Evolutionary conservation across 1,140 invertebrate species (phyloP).

Genomic region (Solenopsis invicta): DNA sequence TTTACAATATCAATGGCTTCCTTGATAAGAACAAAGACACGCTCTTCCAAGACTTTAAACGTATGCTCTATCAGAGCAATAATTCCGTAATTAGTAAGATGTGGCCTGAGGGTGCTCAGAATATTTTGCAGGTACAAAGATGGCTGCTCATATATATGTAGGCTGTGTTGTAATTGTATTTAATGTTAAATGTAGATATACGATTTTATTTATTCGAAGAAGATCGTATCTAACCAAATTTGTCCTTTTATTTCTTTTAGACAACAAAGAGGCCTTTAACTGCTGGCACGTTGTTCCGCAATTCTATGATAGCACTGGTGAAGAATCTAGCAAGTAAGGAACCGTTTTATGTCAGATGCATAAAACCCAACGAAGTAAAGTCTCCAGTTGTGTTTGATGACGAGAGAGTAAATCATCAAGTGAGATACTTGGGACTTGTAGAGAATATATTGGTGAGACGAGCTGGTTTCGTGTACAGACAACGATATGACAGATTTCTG

Average conservation of each 20-base stretch:
- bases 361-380: slow-evolving; percentile 98
- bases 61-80: slow-evolving; percentile 94
- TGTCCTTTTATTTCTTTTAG: slow-evolving; percentile 85
- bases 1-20: slow-evolving; percentile 96
- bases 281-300: slow-evolving; percentile 97
- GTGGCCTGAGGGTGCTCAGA: slow-evolving; percentile 98
- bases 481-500: slow-evolving; percentile 95
- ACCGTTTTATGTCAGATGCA: slow-evolving; percentile 98
- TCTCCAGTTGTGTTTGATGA: slow-evolving; percentile 93
- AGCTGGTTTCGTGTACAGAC: slow-evolving; percentile 97
- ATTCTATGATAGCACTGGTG: slow-evolving; percentile 96
- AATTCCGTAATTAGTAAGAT: slow-evolving; percentile 93
- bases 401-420: slow-evolving; percentile 95
- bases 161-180: background rate
- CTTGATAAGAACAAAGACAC: slow-evolving; percentile 98
- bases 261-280: slow-evolving; percentile 97
- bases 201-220: background rate
- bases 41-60: slow-evolving; percentile 98
- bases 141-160: background rate
- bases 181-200: background rate
- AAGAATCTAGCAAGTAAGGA: slow-evolving; percentile 96
- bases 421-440: slow-evolving; percentile 95
- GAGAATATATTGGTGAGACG: slow-evolving; percentile 97
- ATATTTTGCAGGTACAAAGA: slow-evolving; percentile 92
- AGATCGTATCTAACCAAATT: background rate